A percentile compares a stretch with the other conserved stretches of the same genome.
Evolutionary conservation across 92 coral and sea anemone genomes (phyloP).

Genomic region (Zoanthus solanderi): DNA sequence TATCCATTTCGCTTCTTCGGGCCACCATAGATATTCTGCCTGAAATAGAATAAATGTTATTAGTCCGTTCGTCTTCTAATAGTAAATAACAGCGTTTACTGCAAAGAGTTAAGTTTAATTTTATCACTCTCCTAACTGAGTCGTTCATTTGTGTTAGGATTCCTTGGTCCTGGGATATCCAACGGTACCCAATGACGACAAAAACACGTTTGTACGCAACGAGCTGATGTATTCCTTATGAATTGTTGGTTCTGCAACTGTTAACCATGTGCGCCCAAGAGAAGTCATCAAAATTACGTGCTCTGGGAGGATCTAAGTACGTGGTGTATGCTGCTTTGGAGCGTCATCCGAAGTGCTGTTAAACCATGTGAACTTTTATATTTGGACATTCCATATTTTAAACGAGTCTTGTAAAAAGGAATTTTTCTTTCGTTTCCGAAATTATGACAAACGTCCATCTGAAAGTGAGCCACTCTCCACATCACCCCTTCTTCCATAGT

Average conservation of each 20-base stretch:
- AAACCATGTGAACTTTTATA: not conserved
- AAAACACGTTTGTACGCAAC: slow-evolving; percentile 82
- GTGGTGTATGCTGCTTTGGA: not conserved
- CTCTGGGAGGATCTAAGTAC: not conserved
- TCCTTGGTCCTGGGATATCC: slow-evolving; percentile 96
- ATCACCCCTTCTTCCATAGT: too few species aligned
- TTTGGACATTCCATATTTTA: not conserved
- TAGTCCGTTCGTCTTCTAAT: too few species aligned
- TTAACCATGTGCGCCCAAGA: not conserved
- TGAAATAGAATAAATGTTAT: too few species aligned
- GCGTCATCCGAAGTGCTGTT: not conserved
- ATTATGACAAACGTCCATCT: too few species aligned
- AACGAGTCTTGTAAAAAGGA: not conserved
- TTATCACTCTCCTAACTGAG: not conserved
- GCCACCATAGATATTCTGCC: too few species aligned
- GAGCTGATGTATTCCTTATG: slow-evolving; percentile 87
- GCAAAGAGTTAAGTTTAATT: too few species aligned
- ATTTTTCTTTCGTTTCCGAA: not conserved
- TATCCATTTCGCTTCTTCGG: too few species aligned
- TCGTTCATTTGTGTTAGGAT: slow-evolving; percentile 73
- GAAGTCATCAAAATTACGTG: not conserved
- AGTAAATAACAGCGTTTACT: too few species aligned
- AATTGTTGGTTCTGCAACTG: not conserved
- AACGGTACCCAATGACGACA: slow-evolving; percentile 83
- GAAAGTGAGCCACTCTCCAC: too few species aligned